A percentile compares a stretch with the other conserved stretches of the same genome.
phyloP scores from a whole-genome alignment of 2,113 vertebrate species.

The Neolamprologus devosi region DNA sequence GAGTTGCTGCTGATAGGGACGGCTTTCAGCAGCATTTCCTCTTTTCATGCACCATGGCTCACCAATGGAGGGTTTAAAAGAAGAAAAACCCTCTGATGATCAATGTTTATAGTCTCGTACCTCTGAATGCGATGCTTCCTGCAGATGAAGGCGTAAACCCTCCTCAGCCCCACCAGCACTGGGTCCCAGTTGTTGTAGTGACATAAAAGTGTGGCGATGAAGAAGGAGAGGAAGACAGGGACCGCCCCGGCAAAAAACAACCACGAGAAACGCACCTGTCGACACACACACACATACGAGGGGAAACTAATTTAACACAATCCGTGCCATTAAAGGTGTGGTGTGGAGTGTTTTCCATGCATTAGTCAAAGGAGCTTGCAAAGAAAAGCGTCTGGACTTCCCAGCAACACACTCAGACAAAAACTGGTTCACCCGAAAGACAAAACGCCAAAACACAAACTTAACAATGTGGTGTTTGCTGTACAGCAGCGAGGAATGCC shows the following conservation, averaged over 20 bases:
- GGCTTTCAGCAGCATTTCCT: not conserved
- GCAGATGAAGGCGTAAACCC: slow-evolving; percentile 88
- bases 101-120: slow-evolving; percentile 35
- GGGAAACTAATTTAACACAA: not conserved
- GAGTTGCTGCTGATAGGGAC: not conserved
- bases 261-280: slow-evolving; percentile 92
- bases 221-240: slow-evolving; percentile 93
- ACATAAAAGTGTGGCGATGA: slow-evolving; percentile 84
- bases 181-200: slow-evolving; percentile 99
- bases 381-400: too few species aligned
- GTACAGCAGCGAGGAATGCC: too few species aligned
- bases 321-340: not conserved
- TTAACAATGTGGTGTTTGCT: rapidly evolving
- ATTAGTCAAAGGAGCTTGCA: too few species aligned
- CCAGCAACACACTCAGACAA: too few species aligned
- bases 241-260: slow-evolving; percentile 90
- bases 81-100: not conserved
- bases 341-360: not conserved
- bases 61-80: not conserved
- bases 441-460: too few species aligned
- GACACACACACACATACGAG: not conserved
- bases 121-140: slow-evolving; percentile 88
- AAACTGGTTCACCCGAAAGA: too few species aligned
- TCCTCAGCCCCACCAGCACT: slow-evolving; percentile 88
- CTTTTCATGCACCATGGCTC: not conserved